Percentiles rank a stretch among this genome's conserved stretches.
phyloP scores from a whole-genome alignment of 2,888 invertebrate genomes.

The Thysanoteuthis rhombus region DNA sequence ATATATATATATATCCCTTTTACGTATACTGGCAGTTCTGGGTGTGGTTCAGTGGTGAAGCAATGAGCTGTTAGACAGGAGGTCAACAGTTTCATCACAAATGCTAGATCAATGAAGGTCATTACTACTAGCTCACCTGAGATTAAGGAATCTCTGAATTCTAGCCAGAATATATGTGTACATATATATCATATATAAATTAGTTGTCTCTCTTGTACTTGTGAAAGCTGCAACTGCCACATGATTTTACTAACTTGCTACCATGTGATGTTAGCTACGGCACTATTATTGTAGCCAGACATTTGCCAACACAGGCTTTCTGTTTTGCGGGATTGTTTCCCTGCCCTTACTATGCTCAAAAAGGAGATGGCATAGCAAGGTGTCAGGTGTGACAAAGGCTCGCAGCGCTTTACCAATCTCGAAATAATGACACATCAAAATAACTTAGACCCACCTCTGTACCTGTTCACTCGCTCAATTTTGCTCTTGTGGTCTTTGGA shows the following conservation, averaged over 20 bases:
- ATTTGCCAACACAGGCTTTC: not conserved
- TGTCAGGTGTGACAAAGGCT: not conserved
- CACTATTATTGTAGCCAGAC: not conserved
- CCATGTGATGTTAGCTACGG: not conserved
- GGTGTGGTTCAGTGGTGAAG: not conserved
- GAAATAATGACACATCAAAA: not conserved
- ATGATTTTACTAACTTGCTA: not conserved
- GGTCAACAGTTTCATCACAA: not conserved
- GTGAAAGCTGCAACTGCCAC: not conserved
- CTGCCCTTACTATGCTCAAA: not conserved
- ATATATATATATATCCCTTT: not conserved
- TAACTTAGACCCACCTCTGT: not conserved
- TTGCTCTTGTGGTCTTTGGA: not conserved
- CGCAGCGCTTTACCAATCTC: not conserved
- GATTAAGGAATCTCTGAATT: not conserved
- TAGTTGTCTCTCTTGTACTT: not conserved
- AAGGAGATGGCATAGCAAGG: not conserved
- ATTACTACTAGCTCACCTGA: not conserved
- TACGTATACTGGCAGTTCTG: not conserved
- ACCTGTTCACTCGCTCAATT: not conserved
- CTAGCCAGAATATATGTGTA: not conserved
- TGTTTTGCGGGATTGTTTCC: not conserved
- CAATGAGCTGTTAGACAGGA: not conserved
- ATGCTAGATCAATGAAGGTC: not conserved
- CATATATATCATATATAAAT: not conserved